These are phyloP conservation scores for Thripadectes ignobilis DNA, from an alignment of 2,797 vertebrate species.

Conservation along the genomic window DNA sequence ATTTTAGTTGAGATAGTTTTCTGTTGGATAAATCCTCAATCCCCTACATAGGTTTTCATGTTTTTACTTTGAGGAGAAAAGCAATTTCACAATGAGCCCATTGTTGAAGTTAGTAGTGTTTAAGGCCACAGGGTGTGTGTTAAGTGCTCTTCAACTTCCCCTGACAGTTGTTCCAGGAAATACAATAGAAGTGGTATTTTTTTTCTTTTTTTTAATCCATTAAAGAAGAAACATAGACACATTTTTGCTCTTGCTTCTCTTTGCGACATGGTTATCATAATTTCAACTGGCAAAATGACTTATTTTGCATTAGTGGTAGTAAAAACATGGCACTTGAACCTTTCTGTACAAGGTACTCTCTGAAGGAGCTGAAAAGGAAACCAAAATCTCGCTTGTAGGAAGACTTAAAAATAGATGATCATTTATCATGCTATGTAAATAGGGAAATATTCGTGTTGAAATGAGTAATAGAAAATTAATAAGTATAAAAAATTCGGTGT, in stretches of 20 bases:
- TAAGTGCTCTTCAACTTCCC: neutral
- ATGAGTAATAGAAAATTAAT: neutral
- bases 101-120: neutral
- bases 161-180: conserved; percentile 26
- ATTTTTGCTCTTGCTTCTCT: conserved; percentile 1
- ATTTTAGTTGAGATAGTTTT: neutral
- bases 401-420: neutral
- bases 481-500: neutral
- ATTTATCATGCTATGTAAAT: neutral
- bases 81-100: neutral
- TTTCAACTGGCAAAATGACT: neutral
- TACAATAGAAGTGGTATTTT: neutral
- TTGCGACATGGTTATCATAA: neutral
- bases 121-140: neutral
- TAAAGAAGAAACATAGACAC: neutral
- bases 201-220: neutral
- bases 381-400: neutral
- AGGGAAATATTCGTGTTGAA: neutral
- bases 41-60: neutral
- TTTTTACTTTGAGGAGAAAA: neutral
- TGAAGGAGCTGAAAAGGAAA: neutral
- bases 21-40: neutral
- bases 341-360: neutral
- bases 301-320: neutral
- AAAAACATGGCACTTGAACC: neutral